Evolutionary conservation across 2,888 invertebrate genomes (phyloP).

Genomic region (Pterostichus madidus): DNA sequence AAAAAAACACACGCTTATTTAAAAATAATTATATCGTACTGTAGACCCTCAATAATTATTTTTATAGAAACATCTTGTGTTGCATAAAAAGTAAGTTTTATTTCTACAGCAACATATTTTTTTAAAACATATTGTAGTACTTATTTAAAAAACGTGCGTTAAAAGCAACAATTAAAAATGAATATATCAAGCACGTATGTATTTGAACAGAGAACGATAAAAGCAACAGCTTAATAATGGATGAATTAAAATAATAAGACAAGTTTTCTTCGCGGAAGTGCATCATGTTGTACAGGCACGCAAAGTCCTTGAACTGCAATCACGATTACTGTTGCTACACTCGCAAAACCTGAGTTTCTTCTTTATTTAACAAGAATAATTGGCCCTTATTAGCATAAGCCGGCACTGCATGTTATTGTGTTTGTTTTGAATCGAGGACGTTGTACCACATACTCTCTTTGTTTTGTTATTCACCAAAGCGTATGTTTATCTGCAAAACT

Average conservation of each 20-base stretch:
- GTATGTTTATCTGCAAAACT: background rate
- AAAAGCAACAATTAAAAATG: too few species aligned
- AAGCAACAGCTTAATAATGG: background rate
- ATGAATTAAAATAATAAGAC: background rate
- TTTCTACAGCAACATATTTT: too few species aligned
- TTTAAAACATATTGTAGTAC: too few species aligned
- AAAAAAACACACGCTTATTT: too few species aligned
- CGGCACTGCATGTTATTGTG: background rate
- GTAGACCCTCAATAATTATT: too few species aligned
- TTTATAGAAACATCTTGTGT: too few species aligned
- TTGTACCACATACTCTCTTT: background rate
- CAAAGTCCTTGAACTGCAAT: constrained; percentile 14
- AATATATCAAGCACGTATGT: too few species aligned
- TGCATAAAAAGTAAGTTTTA: too few species aligned
- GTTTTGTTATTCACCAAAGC: background rate
- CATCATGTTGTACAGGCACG: background rate
- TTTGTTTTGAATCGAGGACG: constrained; percentile 20
- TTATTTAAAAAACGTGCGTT: too few species aligned
- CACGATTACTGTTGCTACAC: background rate
- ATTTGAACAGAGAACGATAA: too few species aligned
- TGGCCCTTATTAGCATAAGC: constrained; percentile 3
- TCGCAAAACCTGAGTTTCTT: background rate
- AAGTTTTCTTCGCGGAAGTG: background rate
- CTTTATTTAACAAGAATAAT: background rate
- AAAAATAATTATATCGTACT: too few species aligned